Evolutionary conservation across 2,888 invertebrate genomes (phyloP), one percentile per base, ranked within the genome.

Genomic region (Augiades crinisus): DNA sequence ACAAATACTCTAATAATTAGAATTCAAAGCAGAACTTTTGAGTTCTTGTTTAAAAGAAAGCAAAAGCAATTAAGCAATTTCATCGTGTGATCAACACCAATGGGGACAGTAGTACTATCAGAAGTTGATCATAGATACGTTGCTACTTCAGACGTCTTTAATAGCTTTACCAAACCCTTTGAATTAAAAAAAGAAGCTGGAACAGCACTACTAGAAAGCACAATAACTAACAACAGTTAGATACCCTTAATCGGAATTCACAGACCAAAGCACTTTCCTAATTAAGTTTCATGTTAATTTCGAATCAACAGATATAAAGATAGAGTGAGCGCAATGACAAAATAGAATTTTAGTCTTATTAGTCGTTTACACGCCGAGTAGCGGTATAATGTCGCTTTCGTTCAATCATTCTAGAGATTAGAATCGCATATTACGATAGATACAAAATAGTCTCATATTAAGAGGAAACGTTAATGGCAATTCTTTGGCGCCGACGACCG

Each of bases 381-480:
- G 64, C 78, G 81, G 80, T 77, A 76, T 66, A 70, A 60, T 67
- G 72, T 75, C 65, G 71, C 65, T 70, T 70, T 70, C 65, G 63
- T 72, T 73, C 66, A 65, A 67, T 72, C 70, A 65, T 62, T 60
- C 60, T 64, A 64, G 59, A 71, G 72, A 75, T 75, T 72, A 63
- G 68, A 67, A 79, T 74, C 73, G 68, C 70, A 64, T 67, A 65
- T 75, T 74, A 71, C 68, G 56, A 63, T 65, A 61, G 63, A 73
- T 69, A 73, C 74, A 72, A 71, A 75, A 71, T 68, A 65, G 64
- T 72, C 66, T 64, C 62, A 68, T 72, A 68, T 71, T 74, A 72
- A 67, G 71, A 75, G 78, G 74, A 78, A 81, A 77, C 75, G 70
- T 72, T 72, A 81, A 77, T 72, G 68, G 63, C 73, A 72, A 81